Evolutionary conservation across 2,113 vertebrate species (phyloP), one percentile per base, ranked within the genome.

Genomic region (Anguilla rostrata): DNA sequence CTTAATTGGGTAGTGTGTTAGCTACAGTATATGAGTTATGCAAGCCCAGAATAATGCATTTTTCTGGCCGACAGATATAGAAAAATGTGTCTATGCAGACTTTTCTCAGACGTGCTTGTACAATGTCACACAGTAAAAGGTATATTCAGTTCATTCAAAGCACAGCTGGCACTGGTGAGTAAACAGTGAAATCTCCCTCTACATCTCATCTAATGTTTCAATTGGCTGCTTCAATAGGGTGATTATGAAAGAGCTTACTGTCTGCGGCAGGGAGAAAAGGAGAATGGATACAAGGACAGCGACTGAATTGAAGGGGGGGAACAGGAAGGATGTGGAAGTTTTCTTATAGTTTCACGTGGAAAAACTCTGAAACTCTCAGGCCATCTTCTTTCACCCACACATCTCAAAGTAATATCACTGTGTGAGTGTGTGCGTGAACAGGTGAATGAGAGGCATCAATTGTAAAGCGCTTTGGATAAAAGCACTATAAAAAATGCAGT

Each of bases 211-310:
- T 26, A 26, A 66, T 26, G 22, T 66, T 66, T 66, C 60, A 26
- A 66, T 22, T 66, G 60, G 60, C 20, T 8, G 22, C 60, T 66
- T 66, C 60, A 66, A 26, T 66, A 60, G 60, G 22, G 18, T 26
- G 60, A 66, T 66, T 66, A 26, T 66, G 60, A 66, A 66, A 66
- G 60, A 66, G 60, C 60, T 66, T 66, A 66, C 60, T 66, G 60
- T 66, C 60, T 26, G 60, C 22, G 22, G 60, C 20, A 66, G 60
- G 71, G 60, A 66, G 2, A n/a, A 75, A 14, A 34, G n/a, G 26
- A 26, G 71, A 75, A n/a, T 12, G 26, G 34, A 29, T 29, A 34
- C 2, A 9, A 75, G 71, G 60, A 66, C 60, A 26, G 49, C 49
- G 14, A 53, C 49, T 53, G 49, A 14, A 66, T 26, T 66, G 60